Conservation (phyloP, 1,140 invertebrate genomes). For the Drosophila burlai region DNA sequence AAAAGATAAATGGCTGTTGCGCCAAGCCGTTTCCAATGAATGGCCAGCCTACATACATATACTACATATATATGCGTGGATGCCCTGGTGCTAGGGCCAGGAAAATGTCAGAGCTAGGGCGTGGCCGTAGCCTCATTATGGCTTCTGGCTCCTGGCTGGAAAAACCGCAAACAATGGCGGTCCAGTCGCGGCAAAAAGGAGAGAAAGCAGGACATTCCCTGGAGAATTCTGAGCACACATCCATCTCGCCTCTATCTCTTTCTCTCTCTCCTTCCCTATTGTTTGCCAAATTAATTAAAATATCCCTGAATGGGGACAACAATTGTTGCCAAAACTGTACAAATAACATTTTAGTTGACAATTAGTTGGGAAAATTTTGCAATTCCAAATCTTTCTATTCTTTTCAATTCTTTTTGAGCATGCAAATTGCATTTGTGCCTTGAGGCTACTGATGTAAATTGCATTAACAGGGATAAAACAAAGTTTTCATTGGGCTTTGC, state of each 20-base stretch:
- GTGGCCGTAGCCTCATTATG: slow-evolving; percentile 45
- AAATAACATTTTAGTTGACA: slow-evolving; percentile 58
- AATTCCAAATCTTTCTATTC: not conserved
- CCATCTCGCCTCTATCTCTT: slow-evolving; percentile 9
- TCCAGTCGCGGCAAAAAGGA: slow-evolving; percentile 22
- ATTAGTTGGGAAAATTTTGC: slow-evolving; percentile 12
- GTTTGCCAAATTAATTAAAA: slow-evolving; percentile 70
- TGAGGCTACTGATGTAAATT: slow-evolving; percentile 25
- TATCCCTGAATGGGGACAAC: slow-evolving; percentile 27
- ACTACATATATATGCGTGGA: slow-evolving; percentile 4
- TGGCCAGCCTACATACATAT: slow-evolving; percentile 2
- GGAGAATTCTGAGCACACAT: slow-evolving; percentile 31
- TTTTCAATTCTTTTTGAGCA: not conserved
- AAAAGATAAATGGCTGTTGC: slow-evolving; percentile 39
- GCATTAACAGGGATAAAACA: slow-evolving; percentile 12
- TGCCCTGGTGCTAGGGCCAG: not conserved
- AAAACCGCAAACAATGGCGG: slow-evolving; percentile 12
- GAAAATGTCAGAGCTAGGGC: slow-evolving; percentile 64
- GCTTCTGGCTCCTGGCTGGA: slow-evolving; percentile 13
- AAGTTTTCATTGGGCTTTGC: slow-evolving; percentile 9
- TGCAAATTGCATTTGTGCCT: slow-evolving; percentile 17
- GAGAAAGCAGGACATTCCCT: slow-evolving; percentile 19
- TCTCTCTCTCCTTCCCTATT: slow-evolving; percentile 3
- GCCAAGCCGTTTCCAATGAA: slow-evolving; percentile 22
- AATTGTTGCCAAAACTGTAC: slow-evolving; percentile 48